Conservation (phyloP, 2,888 invertebrate species). For the Netelia melanura region DNA sequence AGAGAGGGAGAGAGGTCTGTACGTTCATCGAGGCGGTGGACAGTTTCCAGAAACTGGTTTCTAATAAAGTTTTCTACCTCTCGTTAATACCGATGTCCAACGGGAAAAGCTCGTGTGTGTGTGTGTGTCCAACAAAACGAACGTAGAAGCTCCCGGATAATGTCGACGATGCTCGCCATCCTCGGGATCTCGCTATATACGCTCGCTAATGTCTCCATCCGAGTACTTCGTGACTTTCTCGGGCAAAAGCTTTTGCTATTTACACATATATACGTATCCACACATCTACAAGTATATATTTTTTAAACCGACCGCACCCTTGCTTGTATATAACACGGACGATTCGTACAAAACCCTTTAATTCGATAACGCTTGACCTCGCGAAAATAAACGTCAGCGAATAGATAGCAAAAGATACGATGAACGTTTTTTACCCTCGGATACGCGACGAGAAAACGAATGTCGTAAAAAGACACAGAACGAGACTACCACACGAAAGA, state of each 20-base stretch:
- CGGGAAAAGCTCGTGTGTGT: neutral
- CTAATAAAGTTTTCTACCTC: conserved; percentile 67
- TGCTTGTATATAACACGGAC: conserved; percentile 29
- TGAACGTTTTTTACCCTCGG: conserved; percentile 34
- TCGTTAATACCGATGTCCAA: conserved; percentile 58
- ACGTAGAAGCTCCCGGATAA: conserved; percentile 50
- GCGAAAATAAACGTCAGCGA: conserved; percentile 50
- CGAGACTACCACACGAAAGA: conserved; percentile 15
- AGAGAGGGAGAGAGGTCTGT: neutral
- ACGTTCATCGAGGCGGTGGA: conserved; percentile 15
- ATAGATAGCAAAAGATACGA: conserved; percentile 14
- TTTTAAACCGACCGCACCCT: conserved; percentile 10
- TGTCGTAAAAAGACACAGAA: conserved; percentile 14
- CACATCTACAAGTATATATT: neutral
- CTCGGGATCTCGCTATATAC: conserved; percentile 21
- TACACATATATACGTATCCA: conserved; percentile 9
- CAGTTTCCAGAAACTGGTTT: conserved; percentile 63
- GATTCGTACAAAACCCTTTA: conserved; percentile 46
- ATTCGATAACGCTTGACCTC: conserved; percentile 63
- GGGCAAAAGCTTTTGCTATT: conserved; percentile 38
- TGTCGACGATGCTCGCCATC: conserved; percentile 48
- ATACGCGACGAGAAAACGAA: conserved; percentile 46
- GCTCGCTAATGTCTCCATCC: conserved; percentile 39
- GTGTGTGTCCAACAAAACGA: conserved; percentile 51
- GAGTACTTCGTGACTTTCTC: conserved; percentile 54